Evolutionary conservation across 2,797 vertebrate species (phyloP), one percentile per base, ranked within the genome.

Genomic region (Leptatherina wallacei): DNA sequence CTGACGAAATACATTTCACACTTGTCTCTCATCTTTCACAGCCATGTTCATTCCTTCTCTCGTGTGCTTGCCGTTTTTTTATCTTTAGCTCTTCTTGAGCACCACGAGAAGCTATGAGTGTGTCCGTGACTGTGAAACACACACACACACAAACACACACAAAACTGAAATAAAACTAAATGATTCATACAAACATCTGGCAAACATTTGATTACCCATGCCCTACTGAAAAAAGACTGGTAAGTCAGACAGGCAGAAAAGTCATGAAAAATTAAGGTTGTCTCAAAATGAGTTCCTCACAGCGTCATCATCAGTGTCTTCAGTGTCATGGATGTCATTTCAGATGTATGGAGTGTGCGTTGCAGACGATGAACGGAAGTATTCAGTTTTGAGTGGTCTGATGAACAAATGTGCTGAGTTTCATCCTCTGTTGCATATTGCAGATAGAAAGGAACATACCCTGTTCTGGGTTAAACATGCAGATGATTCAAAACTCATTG

Each of bases 1-100:
- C 56, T 59, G 68, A 80, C 20, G 0, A 73, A 69, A 87, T 65
- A 72, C 65, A 77, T 42, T 80, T 12, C 2, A 42, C 49, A 68
- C 33, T 70, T n/a, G 29, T 75, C 35, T 77, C 20, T 68, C 40
- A 51, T 13, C 6, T 54, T 56, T 62, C 59, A 20, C 32, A 68
- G 33, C 65, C 64, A 63, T 12, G 57, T 49, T 65, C 24, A 18
- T 60, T 66, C 70, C 13, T 42, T 52, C 32, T 35, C 32, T 42
- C 0, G 6, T 12, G 4, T 22, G 9, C 27, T 69, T 51, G 56
- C 29, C 18, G n/a, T n/a, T 35, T 12, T n/a, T 47, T 35, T 2
- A 20, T 63, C 33, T 29, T 61, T 56, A 40, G 33, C 5, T 62
- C 42, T 58, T 57, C 6, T 32, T 40, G 18, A 65, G 62, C 7